Base-by-base conservation (phyloP, 1,140 invertebrate species). In the Trinorchestia longiramus region DNA sequence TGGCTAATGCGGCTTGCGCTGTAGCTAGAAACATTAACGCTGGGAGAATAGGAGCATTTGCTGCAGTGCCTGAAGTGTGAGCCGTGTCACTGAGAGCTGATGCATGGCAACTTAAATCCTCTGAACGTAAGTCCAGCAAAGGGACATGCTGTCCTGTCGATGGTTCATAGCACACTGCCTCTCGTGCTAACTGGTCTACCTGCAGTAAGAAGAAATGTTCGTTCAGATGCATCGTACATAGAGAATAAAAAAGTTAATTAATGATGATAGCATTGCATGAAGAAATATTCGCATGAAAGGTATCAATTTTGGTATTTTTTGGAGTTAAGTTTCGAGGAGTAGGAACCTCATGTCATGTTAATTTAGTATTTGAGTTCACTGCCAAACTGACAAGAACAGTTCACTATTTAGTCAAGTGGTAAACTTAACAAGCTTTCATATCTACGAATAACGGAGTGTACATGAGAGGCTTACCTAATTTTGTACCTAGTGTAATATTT, bases 31-130 rank as follows among this genome's bases (percentile, higher is more conserved):
- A 77, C 44, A 95, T 43, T 19, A 96, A 57, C 0, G 87, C 95
- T 6, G 45, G 62, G 19, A 96, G 47, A 40, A 95, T 94, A 62
- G 95, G 53, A 36, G 91, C 95, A 40, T 87, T 95, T 40, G 96
- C 91, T 0, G 96, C 53, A 11, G 95, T 96, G 95, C 95, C 95
- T 44, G 95, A 87, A 17, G 96, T 96, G 4, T 90, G 90, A 62
- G 95, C 95, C 41, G 96, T 97, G 47, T 96, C 95, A 96, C 98
- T 98, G 43, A 98, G 97, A 0, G 98, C 98, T 96, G 98, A 98
- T 19, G 98, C 98, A 97, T 98, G 98, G 97, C 98, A 98, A 95
- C 98, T 98, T 96, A 98, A 98, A 97, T 98, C 98, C 97, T 98
- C 98, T 0, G 98, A 98, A 95, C 98, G 98, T 23, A 98, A 97